Evolutionary conservation across 2,888 invertebrate species (phyloP).

Genomic region (Acleris holmiana): DNA sequence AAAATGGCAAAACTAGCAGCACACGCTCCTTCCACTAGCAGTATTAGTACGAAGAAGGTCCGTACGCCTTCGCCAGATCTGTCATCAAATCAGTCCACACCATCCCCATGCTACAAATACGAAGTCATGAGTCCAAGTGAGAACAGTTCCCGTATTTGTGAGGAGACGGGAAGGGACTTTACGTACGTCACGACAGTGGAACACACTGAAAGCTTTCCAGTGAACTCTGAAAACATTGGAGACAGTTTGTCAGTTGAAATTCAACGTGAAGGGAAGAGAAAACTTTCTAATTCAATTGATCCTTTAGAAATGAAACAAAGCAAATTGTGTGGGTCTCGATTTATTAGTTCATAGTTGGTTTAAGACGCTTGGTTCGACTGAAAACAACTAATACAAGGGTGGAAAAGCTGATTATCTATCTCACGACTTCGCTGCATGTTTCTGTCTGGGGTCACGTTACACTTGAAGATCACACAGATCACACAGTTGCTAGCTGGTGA

Average conservation of each 20-base stretch:
- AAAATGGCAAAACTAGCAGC: not conserved
- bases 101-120: conserved; percentile 21
- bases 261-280: conserved; percentile 15
- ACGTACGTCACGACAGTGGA: conserved; percentile 19
- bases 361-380: no score
- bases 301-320: conserved; percentile 32
- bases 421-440: no score
- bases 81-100: conserved; percentile 11
- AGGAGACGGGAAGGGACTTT: conserved; percentile 6
- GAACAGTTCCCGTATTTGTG: not conserved
- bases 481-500: no score
- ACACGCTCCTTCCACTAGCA: conserved; percentile 8
- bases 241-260: not conserved
- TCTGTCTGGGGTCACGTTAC: no score
- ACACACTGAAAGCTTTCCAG: not conserved
- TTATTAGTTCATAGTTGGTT: no score
- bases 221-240: not conserved
- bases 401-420: no score
- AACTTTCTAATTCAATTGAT: conserved; percentile 15
- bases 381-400: no score
- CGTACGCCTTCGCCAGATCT: conserved; percentile 7
- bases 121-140: conserved; percentile 23
- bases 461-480: no score
- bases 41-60: not conserved
- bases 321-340: conserved; percentile 3